These are phyloP conservation scores for Oryzias celebensis DNA, from an alignment of 2,113 vertebrate genomes.

Conservation along the genomic window DNA sequence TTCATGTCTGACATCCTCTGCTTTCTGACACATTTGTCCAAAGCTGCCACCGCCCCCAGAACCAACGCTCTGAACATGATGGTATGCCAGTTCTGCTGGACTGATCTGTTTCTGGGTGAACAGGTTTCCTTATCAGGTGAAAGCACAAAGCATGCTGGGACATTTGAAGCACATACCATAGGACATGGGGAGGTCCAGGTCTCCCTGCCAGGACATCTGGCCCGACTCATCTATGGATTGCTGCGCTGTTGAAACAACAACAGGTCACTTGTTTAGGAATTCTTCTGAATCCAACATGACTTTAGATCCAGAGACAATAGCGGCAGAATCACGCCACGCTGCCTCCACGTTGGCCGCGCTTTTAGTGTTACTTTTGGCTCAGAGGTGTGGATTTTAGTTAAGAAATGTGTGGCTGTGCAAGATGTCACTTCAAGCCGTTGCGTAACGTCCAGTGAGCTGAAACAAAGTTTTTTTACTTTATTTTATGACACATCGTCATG, in stretches of 20 bases:
- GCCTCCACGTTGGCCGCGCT: slow-evolving; percentile 32
- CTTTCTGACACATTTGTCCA: background rate
- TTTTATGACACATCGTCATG: background rate
- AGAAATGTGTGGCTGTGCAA: slow-evolving; percentile 35
- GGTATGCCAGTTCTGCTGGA: slow-evolving; percentile 19
- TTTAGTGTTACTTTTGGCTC: slow-evolving; percentile 38
- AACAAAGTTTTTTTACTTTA: slow-evolving; percentile 27
- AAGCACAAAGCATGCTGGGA: slow-evolving; percentile 27
- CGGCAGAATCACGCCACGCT: slow-evolving; percentile 11
- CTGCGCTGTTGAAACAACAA: slow-evolving; percentile 72
- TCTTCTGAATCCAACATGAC: slow-evolving; percentile 1
- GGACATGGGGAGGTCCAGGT: slow-evolving; percentile 74
- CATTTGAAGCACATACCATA: slow-evolving; percentile 69
- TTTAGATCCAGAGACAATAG: slow-evolving; percentile 30
- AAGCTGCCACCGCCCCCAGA: slow-evolving; percentile 18
- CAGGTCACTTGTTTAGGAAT: slow-evolving; percentile 32
- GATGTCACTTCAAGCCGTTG: slow-evolving; percentile 51
- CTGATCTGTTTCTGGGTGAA: slow-evolving; percentile 8
- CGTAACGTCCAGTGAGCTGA: slow-evolving; percentile 24
- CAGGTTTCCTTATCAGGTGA: slow-evolving; percentile 41
- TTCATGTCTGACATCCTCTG: background rate
- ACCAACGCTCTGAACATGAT: slow-evolving; percentile 7
- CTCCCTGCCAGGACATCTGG: slow-evolving; percentile 75
- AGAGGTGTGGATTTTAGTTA: slow-evolving; percentile 41
- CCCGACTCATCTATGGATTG: slow-evolving; percentile 77